Percentiles rank a stretch among this genome's conserved stretches.
phyloP scores from a whole-genome alignment of 2,888 invertebrate genomes.

The Erebia epiphron region DNA sequence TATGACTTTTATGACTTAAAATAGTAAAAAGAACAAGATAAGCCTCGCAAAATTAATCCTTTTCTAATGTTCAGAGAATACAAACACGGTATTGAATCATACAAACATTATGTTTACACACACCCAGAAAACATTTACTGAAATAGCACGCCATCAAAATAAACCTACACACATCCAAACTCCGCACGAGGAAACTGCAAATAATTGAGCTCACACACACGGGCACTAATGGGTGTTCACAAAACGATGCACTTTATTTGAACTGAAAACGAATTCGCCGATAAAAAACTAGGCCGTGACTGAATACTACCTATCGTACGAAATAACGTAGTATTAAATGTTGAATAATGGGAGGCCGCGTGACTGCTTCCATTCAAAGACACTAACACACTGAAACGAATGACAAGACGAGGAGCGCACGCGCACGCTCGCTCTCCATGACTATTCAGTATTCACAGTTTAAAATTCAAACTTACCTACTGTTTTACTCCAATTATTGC shows the following conservation, averaged over 20 bases:
- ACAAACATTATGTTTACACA: slow-evolving; percentile 65
- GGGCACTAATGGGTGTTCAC: slow-evolving; percentile 23
- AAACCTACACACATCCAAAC: slow-evolving; percentile 62
- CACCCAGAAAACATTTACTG: slow-evolving; percentile 60
- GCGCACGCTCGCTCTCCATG: slow-evolving; percentile 65
- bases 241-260: slow-evolving; percentile 31
- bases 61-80: slow-evolving; percentile 26
- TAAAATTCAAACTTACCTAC: slow-evolving; percentile 60
- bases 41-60: slow-evolving; percentile 6
- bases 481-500: slow-evolving; percentile 67
- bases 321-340: slow-evolving; percentile 41
- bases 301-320: slow-evolving; percentile 29
- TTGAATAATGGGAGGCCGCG: slow-evolving; percentile 53
- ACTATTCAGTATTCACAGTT: slow-evolving; percentile 79
- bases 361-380: slow-evolving; percentile 74
- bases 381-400: slow-evolving; percentile 65
- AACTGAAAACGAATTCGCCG: slow-evolving; percentile 30
- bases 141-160: slow-evolving; percentile 74
- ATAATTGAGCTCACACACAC: slow-evolving; percentile 40
- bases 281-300: slow-evolving; percentile 36
- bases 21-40: slow-evolving; percentile 4
- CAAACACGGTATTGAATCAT: slow-evolving; percentile 41
- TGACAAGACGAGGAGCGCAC: slow-evolving; percentile 57
- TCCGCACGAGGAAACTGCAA: slow-evolving; percentile 48
- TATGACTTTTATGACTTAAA: too few relatives aligned